phyloP scores from a whole-genome alignment of 2,113 vertebrate genomes.

The Salvelinus sp. region DNA sequence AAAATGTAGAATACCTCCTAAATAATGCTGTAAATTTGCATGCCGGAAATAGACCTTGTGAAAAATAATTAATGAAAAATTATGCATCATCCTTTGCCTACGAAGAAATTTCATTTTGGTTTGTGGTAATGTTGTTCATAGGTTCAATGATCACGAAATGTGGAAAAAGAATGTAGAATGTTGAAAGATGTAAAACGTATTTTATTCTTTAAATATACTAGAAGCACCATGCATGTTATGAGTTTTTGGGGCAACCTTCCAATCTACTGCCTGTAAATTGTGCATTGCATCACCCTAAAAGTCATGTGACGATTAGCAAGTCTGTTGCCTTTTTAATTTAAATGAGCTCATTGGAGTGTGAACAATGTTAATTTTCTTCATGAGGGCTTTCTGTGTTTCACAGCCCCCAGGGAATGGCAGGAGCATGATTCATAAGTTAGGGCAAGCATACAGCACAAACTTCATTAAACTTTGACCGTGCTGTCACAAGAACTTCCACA shows the following conservation, averaged over 20 bases:
- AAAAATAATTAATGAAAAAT: constrained; percentile 29
- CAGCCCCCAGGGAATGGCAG: constrained; percentile 49
- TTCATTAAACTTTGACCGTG: constrained; percentile 41
- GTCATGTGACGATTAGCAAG: constrained; percentile 52
- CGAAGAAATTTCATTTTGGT: background rate
- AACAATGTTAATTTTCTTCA: constrained; percentile 67
- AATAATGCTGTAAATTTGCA: constrained; percentile 55
- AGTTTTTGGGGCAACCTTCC: background rate
- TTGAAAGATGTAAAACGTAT: background rate
- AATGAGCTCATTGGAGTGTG: constrained; percentile 69
- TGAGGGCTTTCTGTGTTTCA: constrained; percentile 59
- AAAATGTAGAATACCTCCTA: constrained; percentile 25
- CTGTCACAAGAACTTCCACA: constrained; percentile 32
- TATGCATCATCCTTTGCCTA: constrained; percentile 12
- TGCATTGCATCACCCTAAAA: constrained; percentile 24
- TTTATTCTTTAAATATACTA: background rate
- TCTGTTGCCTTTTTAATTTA: constrained; percentile 60
- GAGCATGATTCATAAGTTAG: constrained; percentile 51
- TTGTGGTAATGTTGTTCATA: constrained; percentile 1
- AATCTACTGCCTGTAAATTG: too few relatives aligned
- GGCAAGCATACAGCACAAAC: constrained; percentile 29
- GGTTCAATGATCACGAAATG: too few relatives aligned
- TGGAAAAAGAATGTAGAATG: background rate
- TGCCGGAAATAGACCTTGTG: constrained; percentile 32
- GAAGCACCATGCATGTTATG: background rate